These are phyloP conservation scores for Macaca fascicularis DNA, from an alignment of 2,113 vertebrate species.

Conservation along the genomic window T2T-MFA8v1.1 NC_088380.1:146875501-146876000, in stretches of 20 bases:
- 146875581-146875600: constrained; percentile 38
- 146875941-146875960: background rate
- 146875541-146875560: constrained; percentile 25
- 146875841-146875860: background rate
- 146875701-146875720: background rate
- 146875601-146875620: constrained; percentile 30
- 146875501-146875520: constrained; percentile 4
- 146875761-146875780: background rate
- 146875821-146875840: constrained; percentile 6
- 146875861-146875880: constrained; percentile 7
- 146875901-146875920: background rate
- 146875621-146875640: background rate
- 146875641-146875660: constrained; percentile 3
- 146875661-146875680: background rate
- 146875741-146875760: constrained; percentile 40
- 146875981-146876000: background rate
- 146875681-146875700: background rate
- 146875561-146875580: constrained; percentile 34
- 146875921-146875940: background rate
- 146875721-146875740: background rate
- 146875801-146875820: background rate
- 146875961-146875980: background rate
- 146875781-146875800: background rate
- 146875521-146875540: background rate
- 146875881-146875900: constrained; percentile 42